Conservation (phyloP, 2,888 invertebrate genomes). For the Erebia epiphron region DNA sequence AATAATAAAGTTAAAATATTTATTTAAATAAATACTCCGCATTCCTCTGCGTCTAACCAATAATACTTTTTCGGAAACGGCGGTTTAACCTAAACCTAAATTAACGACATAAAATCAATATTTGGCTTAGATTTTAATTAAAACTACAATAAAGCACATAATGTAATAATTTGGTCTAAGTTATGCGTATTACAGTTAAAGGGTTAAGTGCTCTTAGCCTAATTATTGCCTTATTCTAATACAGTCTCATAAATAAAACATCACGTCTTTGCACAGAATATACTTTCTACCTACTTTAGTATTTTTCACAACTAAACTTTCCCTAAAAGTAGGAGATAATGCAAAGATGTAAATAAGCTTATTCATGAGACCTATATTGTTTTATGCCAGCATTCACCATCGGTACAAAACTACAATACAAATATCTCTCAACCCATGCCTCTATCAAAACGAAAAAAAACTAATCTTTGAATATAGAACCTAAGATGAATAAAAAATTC, state of each 20-base stretch:
- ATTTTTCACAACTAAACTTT: background rate
- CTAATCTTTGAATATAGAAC: constrained; percentile 1
- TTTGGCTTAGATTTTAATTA: constrained; percentile 83
- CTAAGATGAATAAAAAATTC: background rate
- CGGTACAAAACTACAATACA: constrained; percentile 35
- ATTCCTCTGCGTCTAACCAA: constrained; percentile 61
- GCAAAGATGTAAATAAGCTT: constrained; percentile 7
- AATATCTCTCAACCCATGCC: constrained; percentile 45
- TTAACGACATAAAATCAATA: constrained; percentile 79
- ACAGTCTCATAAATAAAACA: constrained; percentile 56
- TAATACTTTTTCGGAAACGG: constrained; percentile 78
- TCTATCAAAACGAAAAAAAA: constrained; percentile 1
- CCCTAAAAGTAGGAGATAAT: background rate
- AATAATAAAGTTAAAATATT: constrained; percentile 36
- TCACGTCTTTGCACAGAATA: constrained; percentile 2
- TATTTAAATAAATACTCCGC: constrained; percentile 75
- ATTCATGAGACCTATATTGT: constrained; percentile 16
- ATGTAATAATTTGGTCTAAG: constrained; percentile 82
- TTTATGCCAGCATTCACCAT: constrained; percentile 62
- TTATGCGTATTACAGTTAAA: constrained; percentile 74
- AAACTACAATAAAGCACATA: constrained; percentile 79
- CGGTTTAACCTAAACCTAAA: constrained; percentile 67
- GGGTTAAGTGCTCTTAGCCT: constrained; percentile 78
- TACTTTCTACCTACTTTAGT: background rate
- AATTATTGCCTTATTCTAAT: constrained; percentile 78